Evolutionary conservation across 2,888 invertebrate genomes (phyloP).

Genomic region (Diarsia brunnea): DNA sequence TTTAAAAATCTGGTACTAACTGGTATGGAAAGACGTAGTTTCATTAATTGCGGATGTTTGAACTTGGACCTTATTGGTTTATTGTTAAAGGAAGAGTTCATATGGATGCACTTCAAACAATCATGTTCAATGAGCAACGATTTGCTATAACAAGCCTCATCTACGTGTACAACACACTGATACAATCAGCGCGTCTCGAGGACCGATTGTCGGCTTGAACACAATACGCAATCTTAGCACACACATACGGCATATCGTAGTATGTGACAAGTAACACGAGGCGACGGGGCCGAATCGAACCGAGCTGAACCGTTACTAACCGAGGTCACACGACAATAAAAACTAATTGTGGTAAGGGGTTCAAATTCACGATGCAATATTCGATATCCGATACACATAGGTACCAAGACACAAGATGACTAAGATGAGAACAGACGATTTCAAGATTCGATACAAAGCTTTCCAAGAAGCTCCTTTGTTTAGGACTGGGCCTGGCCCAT

Average conservation of each 20-base stretch:
- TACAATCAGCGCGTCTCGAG: constrained; percentile 53
- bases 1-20: background rate
- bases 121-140: constrained; percentile 39
- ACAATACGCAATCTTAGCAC: constrained; percentile 41
- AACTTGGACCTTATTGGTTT: constrained; percentile 9
- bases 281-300: constrained; percentile 16
- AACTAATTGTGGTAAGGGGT: constrained; percentile 44
- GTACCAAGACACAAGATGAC: constrained; percentile 6
- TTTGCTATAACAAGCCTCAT: constrained; percentile 11
- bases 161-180: constrained; percentile 26
- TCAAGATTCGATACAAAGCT: too few species aligned
- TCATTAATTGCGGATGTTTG: background rate
- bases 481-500: background rate
- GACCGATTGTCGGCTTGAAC: constrained; percentile 44
- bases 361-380: constrained; percentile 32
- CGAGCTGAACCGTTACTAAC: constrained; percentile 20
- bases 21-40: background rate
- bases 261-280: constrained; percentile 7
- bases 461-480: too few species aligned
- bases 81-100: background rate
- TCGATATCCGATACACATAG: constrained; percentile 30
- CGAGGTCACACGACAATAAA: constrained; percentile 43
- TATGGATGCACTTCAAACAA: constrained; percentile 27
- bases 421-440: background rate
- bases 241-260: constrained; percentile 11